Evolutionary conservation across 2,888 invertebrate genomes (phyloP).

Genomic region (Philonicus albiceps): DNA sequence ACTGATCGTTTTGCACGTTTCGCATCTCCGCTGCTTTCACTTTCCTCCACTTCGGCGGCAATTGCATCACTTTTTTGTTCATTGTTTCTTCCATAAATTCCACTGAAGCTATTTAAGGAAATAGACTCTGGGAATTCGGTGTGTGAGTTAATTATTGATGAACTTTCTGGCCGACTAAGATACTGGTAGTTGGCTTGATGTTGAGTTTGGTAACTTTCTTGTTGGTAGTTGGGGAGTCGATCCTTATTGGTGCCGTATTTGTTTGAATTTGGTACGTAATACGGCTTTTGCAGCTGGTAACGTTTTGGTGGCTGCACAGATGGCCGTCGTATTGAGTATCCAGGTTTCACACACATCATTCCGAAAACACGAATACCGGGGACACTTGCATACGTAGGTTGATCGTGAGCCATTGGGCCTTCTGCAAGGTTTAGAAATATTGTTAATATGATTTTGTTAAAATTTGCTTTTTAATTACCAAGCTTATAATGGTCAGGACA

Average conservation of each 20-base stretch:
- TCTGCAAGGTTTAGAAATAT: conserved; percentile 65
- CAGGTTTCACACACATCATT: conserved; percentile 85
- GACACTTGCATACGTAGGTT: conserved; percentile 91
- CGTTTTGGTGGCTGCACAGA: conserved; percentile 61
- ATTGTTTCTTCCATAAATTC: conserved; percentile 60
- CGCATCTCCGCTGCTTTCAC: conserved; percentile 47
- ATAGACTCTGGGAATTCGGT: conserved; percentile 58
- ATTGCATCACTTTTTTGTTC: conserved; percentile 60
- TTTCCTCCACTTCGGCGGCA: conserved; percentile 53
- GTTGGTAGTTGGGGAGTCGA: conserved; percentile 34
- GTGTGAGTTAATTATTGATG: conserved; percentile 50
- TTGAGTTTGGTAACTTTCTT: conserved; percentile 55
- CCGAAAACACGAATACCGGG: conserved; percentile 93
- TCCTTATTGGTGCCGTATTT: conserved; percentile 41
- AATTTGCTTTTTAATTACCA: conserved; percentile 67
- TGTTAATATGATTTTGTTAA: background rate
- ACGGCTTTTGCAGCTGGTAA: conserved; percentile 61
- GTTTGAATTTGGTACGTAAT: conserved; percentile 56
- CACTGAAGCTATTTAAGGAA: conserved; percentile 57
- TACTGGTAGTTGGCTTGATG: conserved; percentile 60
- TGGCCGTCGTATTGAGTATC: conserved; percentile 61
- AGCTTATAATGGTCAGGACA: conserved; percentile 86
- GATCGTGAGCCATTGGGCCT: conserved; percentile 93
- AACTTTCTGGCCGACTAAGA: conserved; percentile 60
- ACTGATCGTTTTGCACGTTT: conserved; percentile 54